These are phyloP conservation scores for Chrysotoxum bicinctum DNA, from an alignment of 2,888 invertebrate genomes.

Conservation along the genomic window DNA sequence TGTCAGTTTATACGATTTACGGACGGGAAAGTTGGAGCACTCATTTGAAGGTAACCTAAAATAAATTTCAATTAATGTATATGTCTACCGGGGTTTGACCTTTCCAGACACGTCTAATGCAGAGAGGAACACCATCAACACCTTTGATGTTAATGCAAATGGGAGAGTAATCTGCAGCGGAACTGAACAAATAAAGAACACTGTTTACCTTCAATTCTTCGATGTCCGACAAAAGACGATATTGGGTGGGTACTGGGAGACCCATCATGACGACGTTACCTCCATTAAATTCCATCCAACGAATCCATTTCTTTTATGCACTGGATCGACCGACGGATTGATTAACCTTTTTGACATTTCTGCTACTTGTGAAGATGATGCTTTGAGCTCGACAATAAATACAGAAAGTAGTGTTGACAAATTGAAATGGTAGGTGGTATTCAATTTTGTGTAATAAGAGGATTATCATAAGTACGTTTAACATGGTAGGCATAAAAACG, in stretches of 20 bases:
- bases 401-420: slow-evolving; percentile 89
- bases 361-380: slow-evolving; percentile 89
- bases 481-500: slow-evolving; percentile 78
- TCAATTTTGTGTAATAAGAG: slow-evolving; percentile 42
- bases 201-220: slow-evolving; percentile 91
- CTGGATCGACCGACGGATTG: slow-evolving; percentile 92
- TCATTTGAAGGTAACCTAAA: slow-evolving; percentile 75
- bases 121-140: slow-evolving; percentile 84
- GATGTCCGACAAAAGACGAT: slow-evolving; percentile 86
- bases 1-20: slow-evolving; percentile 80
- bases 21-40: slow-evolving; percentile 81
- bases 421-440: slow-evolving; percentile 82
- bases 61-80: neutral
- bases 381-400: slow-evolving; percentile 89
- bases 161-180: slow-evolving; percentile 89
- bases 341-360: slow-evolving; percentile 92
- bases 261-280: slow-evolving; percentile 91
- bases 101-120: neutral
- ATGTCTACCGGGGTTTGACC: neutral
- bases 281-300: slow-evolving; percentile 88
- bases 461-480: neutral
- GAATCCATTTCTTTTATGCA: slow-evolving; percentile 86
- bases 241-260: slow-evolving; percentile 91
- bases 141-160: slow-evolving; percentile 89
- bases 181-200: slow-evolving; percentile 86